phyloP scores from a whole-genome alignment of 2,113 vertebrate genomes.

The Hyperoodon ampullatus region DNA sequence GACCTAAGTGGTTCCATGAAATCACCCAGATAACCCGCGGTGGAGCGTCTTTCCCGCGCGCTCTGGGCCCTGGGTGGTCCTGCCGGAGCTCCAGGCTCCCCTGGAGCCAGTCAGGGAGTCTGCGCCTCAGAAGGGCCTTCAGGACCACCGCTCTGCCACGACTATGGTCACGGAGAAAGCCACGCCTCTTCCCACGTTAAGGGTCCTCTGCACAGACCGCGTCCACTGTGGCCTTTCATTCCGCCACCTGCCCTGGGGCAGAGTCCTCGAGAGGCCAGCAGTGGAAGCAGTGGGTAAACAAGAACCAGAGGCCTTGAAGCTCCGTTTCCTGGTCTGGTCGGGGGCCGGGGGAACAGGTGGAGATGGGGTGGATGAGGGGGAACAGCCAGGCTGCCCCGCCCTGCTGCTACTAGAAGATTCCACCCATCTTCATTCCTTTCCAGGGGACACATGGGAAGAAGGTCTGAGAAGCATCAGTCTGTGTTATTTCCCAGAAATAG shows the following conservation, averaged over 20 bases:
- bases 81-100: background rate
- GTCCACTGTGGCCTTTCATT: background rate
- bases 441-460: background rate
- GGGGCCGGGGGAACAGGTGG: background rate
- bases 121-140: rapidly evolving
- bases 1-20: background rate
- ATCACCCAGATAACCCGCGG: rapidly evolving
- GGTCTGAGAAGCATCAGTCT: background rate
- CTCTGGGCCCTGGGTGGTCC: background rate
- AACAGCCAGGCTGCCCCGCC: background rate
- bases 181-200: rapidly evolving
- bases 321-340: background rate
- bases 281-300: background rate
- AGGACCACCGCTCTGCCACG: background rate
- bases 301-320: background rate
- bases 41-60: background rate
- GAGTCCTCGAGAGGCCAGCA: background rate
- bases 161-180: background rate
- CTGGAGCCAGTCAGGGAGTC: background rate
- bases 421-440: background rate
- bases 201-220: background rate
- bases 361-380: background rate
- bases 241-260: background rate
- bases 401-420: rapidly evolving
- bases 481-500: background rate